Evolutionary conservation across 2,797 vertebrate genomes (phyloP), one percentile per base, ranked within the genome.

Genomic region (Phaenicophaeus curvirostris): DNA sequence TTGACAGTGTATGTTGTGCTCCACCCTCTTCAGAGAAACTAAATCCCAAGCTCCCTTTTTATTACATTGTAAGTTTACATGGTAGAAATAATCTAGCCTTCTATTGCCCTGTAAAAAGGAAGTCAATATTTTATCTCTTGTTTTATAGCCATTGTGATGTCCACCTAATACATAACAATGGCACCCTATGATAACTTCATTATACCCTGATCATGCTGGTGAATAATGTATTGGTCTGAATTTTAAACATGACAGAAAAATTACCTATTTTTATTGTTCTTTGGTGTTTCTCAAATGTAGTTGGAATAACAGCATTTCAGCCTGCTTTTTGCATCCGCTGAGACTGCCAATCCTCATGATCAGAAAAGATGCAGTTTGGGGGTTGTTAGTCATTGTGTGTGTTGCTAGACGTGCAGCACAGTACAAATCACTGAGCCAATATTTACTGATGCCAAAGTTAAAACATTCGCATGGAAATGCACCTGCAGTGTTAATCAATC

Each of bases 101-200:
- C 95, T 89, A 92, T 94, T 90, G 91, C 93, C 88, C 87, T 73
- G 87, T 93, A 94, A 96, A 95, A 94, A 54, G 83, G 94, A 95
- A 92, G 94, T 87, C 94, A 95, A 84, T 94, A 94, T 95, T 97
- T 96, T 93, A 95, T 94, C 92, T 91, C 77, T 72, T 93, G 94
- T 94, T 95, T 96, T 96, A 96, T 93, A 69, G 87, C 74, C 84
- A 58, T 82, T 90, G 69, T 90, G 90, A 95, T 96, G 96, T 91
- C 77, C 85, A 81, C 66, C 85, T 96, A 96, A 97, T 94, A 90
- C 83, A 90, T 93, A 96, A 94, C 93, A 94, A 78, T 80, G 85
- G 90, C 74, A 63, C 86, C 89, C 96, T 96, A 96, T 95, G 95
- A 94, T 96, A 96, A 97, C 95, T 95, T 95, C 93, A 91, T 95